Evolutionary conservation across 1,140 invertebrate species (phyloP).

Genomic region (Caenorhabditis remanei): DNA sequence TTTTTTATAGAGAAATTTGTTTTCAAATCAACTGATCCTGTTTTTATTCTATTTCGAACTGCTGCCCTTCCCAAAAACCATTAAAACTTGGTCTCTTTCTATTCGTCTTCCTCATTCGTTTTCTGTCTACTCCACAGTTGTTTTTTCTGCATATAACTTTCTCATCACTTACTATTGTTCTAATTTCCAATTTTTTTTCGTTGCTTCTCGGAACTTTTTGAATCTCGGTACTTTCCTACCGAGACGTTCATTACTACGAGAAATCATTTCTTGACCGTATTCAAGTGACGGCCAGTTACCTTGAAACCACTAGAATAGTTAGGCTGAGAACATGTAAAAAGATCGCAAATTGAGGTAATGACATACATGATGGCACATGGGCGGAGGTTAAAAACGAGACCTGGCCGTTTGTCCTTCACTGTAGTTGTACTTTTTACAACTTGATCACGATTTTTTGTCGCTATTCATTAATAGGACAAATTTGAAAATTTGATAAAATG

Average conservation of each 20-base stretch:
- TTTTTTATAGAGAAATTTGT: background rate
- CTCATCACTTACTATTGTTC: conserved; percentile 20
- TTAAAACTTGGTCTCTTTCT: conserved; percentile 13
- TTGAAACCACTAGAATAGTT: background rate
- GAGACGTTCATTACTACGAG: background rate
- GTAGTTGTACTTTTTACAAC: conserved; percentile 13
- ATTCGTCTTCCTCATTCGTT: background rate
- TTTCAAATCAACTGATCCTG: background rate
- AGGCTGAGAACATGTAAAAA: conserved; percentile 17
- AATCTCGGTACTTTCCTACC: background rate
- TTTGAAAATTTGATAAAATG: no score
- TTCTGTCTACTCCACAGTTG: background rate
- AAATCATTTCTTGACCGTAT: conserved; percentile 8
- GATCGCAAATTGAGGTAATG: conserved; percentile 45
- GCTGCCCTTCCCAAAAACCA: background rate
- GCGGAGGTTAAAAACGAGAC: background rate
- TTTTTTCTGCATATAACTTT: background rate
- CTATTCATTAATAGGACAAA: no score
- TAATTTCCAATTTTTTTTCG: background rate
- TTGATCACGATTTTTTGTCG: background rate
- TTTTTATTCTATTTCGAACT: background rate
- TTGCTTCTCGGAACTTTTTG: background rate
- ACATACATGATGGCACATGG: conserved; percentile 40
- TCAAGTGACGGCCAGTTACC: conserved; percentile 24
- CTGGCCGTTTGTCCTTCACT: background rate